These are phyloP conservation scores for Polylopha cassiicola DNA, from an alignment of 2,888 invertebrate species.

Conservation along the genomic window DNA sequence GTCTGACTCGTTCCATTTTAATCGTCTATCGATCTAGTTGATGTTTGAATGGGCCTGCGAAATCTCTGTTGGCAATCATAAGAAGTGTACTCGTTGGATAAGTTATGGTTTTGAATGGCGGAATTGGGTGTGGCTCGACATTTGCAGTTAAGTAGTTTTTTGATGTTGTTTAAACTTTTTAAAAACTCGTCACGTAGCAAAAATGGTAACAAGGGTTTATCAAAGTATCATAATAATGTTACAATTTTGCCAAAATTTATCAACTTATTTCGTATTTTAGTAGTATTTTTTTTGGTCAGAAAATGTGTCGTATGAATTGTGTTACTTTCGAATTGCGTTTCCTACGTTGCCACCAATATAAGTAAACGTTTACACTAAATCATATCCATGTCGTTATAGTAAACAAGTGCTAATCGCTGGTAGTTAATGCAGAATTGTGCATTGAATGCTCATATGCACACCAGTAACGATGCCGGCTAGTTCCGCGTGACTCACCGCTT, in stretches of 20 bases:
- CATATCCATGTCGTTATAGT: constrained; percentile 11
- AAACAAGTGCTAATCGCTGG: constrained; percentile 18
- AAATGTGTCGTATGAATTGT: constrained; percentile 1
- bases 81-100: constrained; percentile 26
- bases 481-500: constrained; percentile 63
- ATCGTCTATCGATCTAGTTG: constrained; percentile 31
- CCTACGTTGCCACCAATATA: not conserved
- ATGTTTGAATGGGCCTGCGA: constrained; percentile 31
- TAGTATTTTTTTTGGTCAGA: not conserved
- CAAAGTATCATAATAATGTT: too few species aligned
- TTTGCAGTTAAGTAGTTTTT: constrained; percentile 1
- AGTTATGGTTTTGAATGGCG: constrained; percentile 14
- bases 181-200: too few species aligned
- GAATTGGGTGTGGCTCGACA: constrained; percentile 14
- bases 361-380: not conserved
- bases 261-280: too few species aligned
- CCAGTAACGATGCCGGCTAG: constrained; percentile 32
- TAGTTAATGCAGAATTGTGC: constrained; percentile 30
- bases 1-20: constrained; percentile 31
- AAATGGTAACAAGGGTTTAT: too few species aligned
- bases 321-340: not conserved
- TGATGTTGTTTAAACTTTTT: constrained; percentile 5
- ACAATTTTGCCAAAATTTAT: too few species aligned
- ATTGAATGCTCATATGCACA: constrained; percentile 32
- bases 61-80: constrained; percentile 30